Percentiles rank a stretch among this genome's conserved stretches.
Conservation (phyloP, 1,140 invertebrate genomes). For the Drosophila ficusphila region DNA sequence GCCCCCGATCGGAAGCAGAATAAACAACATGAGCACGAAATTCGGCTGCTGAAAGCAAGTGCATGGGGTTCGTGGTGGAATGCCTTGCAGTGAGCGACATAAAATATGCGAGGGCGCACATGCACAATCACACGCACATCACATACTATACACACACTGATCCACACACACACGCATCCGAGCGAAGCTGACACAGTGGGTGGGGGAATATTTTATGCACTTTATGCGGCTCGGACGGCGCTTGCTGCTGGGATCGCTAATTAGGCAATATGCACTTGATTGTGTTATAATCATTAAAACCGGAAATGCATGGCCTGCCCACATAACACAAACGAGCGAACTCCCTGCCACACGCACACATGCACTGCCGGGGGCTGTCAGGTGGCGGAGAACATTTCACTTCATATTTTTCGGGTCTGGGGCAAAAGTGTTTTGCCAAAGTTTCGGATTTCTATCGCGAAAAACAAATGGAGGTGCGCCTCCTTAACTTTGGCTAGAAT, state of each 20-base stretch:
- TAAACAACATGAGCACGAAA: slow-evolving; percentile 13
- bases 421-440: slow-evolving; percentile 15
- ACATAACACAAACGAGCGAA: slow-evolving; percentile 11
- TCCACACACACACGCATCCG: slow-evolving; percentile 15
- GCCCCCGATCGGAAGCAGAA: slow-evolving; percentile 11
- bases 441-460: slow-evolving; percentile 16
- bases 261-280: slow-evolving; percentile 82
- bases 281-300: slow-evolving; percentile 81
- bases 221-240: slow-evolving; percentile 59
- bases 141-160: too few species aligned
- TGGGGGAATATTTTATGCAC: slow-evolving; percentile 74
- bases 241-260: slow-evolving; percentile 59
- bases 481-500: not conserved
- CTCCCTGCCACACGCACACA: not conserved
- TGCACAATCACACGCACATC: not conserved
- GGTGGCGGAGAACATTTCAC: slow-evolving; percentile 24
- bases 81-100: slow-evolving; percentile 65
- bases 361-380: not conserved
- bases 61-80: slow-evolving; percentile 26
- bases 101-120: slow-evolving; percentile 52
- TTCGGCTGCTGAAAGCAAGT: slow-evolving; percentile 37
- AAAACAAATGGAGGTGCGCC: not conserved
- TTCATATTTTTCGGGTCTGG: slow-evolving; percentile 20
- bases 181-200: slow-evolving; percentile 22
- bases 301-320: slow-evolving; percentile 63